Evolutionary conservation across 2,888 invertebrate species (phyloP).

Genomic region (Argyra leucocephala): DNA sequence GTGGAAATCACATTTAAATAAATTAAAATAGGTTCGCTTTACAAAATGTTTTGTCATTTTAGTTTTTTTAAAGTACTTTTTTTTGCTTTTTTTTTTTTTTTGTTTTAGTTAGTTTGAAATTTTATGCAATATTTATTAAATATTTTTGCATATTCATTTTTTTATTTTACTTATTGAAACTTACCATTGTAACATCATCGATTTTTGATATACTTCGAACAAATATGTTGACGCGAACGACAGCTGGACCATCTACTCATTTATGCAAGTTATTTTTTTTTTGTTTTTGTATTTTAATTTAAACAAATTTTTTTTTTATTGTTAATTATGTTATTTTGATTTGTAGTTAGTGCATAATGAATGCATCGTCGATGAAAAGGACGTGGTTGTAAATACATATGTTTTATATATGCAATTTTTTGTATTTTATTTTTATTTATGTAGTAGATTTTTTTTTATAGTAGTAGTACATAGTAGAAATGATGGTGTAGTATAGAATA

Average conservation of each 20-base stretch:
- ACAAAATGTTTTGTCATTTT: no score
- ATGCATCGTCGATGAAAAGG: background rate
- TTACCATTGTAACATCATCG: conserved; percentile 99
- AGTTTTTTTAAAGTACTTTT: no score
- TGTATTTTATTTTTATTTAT: background rate
- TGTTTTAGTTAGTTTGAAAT: no score
- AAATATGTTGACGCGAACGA: conserved; percentile 96
- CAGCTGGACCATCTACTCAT: conserved; percentile 76
- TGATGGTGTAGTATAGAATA: background rate
- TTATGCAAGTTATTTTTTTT: background rate
- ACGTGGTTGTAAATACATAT: background rate
- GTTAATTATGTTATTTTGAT: background rate
- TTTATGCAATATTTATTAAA: conserved; percentile 26
- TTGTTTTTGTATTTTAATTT: background rate
- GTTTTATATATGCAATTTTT: background rate
- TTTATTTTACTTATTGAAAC: conserved; percentile 45
- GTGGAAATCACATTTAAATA: no score
- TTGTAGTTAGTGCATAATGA: background rate
- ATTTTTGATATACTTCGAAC: conserved; percentile 98
- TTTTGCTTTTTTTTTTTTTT: conserved; percentile 20
- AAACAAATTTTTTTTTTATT: background rate
- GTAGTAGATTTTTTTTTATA: background rate
- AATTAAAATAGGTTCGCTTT: no score
- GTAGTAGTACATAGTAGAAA: conserved; percentile 2
- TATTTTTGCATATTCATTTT: conserved; percentile 25